A percentile compares a stretch with the other conserved stretches of the same genome.
Conservation (phyloP, 2,113 vertebrate species). For the Corythornis vintsioides region DNA sequence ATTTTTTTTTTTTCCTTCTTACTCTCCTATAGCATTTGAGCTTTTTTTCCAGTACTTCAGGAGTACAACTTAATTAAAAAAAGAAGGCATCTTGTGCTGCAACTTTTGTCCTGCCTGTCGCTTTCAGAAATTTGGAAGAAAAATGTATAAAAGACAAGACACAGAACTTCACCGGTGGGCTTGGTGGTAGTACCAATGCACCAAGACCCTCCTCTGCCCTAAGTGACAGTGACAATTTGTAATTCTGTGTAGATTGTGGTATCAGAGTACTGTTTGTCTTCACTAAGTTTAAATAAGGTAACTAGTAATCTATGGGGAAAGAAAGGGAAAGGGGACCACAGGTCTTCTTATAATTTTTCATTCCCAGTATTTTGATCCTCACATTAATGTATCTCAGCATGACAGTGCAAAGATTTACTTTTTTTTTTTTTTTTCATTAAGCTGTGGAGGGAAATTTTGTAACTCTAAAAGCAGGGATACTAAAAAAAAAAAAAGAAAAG, state of each 20-base stretch:
- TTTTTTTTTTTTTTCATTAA: not conserved
- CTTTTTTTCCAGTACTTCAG: not conserved
- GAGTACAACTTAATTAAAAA: not conserved
- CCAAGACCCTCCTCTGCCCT: not conserved
- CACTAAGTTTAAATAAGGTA: not conserved
- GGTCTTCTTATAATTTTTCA: not conserved
- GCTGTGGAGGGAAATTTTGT: not conserved
- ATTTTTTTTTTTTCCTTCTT: not conserved
- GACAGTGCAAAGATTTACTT: not conserved
- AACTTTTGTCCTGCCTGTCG: not conserved
- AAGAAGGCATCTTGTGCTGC: not conserved
- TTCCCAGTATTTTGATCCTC: not conserved
- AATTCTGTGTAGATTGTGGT: not conserved
- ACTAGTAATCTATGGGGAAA: not conserved
- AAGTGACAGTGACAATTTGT: not conserved
- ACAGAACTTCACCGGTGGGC: not conserved
- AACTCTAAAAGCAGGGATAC: not conserved
- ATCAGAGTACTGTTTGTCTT: not conserved
- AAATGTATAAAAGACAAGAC: not conserved
- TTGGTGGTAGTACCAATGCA: not conserved
- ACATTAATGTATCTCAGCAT: not conserved
- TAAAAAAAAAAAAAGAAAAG: not conserved
- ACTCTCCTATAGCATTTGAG: rapidly evolving
- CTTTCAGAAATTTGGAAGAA: not conserved
- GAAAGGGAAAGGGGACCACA: not conserved